These are phyloP conservation scores for Polypterus senegalus DNA, from an alignment of 2,113 vertebrate species.

Conservation along the genomic window DNA sequence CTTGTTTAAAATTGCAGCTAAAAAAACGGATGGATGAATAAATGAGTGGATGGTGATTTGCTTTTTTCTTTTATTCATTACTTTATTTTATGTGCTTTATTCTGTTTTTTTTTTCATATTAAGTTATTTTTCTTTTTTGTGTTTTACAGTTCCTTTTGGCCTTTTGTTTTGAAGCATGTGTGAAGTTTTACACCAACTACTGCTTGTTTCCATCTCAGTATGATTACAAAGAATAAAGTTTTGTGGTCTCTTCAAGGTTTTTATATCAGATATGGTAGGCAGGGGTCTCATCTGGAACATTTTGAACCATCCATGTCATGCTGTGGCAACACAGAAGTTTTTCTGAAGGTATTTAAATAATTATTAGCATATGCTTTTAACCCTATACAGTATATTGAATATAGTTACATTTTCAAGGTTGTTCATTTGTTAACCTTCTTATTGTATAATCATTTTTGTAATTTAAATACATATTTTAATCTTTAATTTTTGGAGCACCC, in stretches of 20 bases:
- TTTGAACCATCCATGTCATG: background rate
- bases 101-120: background rate
- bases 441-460: too few relatives aligned
- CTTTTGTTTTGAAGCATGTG: constrained; percentile 74
- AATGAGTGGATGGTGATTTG: constrained; percentile 8
- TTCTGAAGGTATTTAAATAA: too few relatives aligned
- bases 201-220: constrained; percentile 54
- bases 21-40: too few relatives aligned
- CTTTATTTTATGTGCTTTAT: constrained; percentile 30
- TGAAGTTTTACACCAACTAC: constrained; percentile 64
- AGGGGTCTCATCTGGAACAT: constrained; percentile 5
- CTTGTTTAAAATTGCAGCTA: too few relatives aligned
- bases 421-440: too few relatives aligned
- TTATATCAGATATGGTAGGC: constrained; percentile 9
- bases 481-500: too few relatives aligned
- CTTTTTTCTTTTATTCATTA: constrained; percentile 35
- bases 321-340: too few relatives aligned
- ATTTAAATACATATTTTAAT: too few relatives aligned
- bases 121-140: constrained; percentile 47
- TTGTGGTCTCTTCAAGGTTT: constrained; percentile 53
- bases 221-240: constrained; percentile 43
- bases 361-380: too few relatives aligned
- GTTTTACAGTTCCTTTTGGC: constrained; percentile 71
- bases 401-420: too few relatives aligned
- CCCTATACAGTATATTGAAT: too few relatives aligned